Percentiles rank a stretch among this genome's conserved stretches.
phyloP scores from a whole-genome alignment of 2,797 vertebrate species.

The Bovichtus variegatus region DNA sequence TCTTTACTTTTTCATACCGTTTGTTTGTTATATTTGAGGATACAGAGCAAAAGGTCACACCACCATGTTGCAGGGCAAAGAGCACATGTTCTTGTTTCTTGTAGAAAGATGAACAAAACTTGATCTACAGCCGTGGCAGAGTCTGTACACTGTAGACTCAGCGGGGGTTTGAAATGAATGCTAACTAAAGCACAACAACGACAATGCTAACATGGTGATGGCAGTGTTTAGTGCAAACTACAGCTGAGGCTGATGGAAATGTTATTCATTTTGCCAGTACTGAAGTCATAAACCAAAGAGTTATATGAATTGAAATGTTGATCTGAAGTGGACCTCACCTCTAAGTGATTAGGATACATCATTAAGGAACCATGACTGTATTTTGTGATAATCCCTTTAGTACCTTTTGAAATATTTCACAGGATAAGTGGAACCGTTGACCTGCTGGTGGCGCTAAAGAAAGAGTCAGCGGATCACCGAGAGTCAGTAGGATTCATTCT shows the following conservation, averaged over 20 bases:
- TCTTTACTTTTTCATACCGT: constrained; percentile 6
- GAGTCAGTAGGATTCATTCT: too few species aligned
- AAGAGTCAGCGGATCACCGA: too few species aligned
- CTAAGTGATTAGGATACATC: too few species aligned
- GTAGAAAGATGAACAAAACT: background rate
- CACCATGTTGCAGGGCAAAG: background rate
- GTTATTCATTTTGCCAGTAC: background rate
- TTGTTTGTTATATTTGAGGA: background rate
- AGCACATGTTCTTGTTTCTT: background rate
- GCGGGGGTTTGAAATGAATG: background rate
- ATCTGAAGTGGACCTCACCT: too few species aligned
- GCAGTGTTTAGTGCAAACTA: background rate
- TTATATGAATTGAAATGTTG: too few species aligned
- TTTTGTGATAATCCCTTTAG: too few species aligned
- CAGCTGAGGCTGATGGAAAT: background rate
- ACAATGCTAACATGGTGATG: background rate
- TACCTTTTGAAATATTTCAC: too few species aligned
- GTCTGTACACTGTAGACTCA: background rate
- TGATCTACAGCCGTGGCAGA: background rate
- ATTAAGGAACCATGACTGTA: too few species aligned
- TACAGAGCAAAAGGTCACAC: background rate
- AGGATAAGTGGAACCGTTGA: too few species aligned
- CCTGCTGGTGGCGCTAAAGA: too few species aligned
- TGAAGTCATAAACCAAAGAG: too few species aligned
- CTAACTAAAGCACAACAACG: background rate